These are phyloP conservation scores for Drosophila mauritiana DNA, from an alignment of 1,140 invertebrate genomes.

Conservation along the genomic window DNA sequence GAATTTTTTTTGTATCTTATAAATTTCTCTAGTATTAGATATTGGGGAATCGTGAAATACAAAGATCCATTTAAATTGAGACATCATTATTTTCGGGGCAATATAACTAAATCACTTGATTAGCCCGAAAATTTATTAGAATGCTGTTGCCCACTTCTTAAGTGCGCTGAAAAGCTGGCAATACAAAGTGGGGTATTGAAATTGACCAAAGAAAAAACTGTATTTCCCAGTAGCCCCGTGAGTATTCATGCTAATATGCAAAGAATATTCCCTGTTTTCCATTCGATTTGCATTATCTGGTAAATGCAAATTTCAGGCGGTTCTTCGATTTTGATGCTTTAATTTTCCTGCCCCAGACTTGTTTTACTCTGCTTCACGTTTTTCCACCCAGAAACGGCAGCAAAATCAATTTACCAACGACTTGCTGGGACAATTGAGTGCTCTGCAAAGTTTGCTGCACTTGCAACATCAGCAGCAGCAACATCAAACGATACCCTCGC, in stretches of 20 bases:
- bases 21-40: constrained; percentile 13
- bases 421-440: constrained; percentile 40
- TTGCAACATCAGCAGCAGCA: constrained; percentile 12
- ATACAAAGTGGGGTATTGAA: background rate
- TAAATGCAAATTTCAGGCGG: constrained; percentile 31
- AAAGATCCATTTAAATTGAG: too few relatives aligned
- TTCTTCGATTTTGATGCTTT: constrained; percentile 18
- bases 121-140: too few relatives aligned
- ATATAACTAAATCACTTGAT: too few relatives aligned
- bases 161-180: background rate
- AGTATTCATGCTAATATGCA: background rate
- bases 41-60: background rate
- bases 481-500: background rate
- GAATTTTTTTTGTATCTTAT: background rate
- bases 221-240: background rate
- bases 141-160: too few relatives aligned
- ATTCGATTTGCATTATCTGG: constrained; percentile 51
- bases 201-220: background rate
- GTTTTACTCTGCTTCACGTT: background rate
- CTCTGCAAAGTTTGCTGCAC: constrained; percentile 32
- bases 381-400: constrained; percentile 3
- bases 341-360: constrained; percentile 1
- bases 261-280: background rate
- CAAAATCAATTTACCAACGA: constrained; percentile 30
- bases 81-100: too few relatives aligned